Evolutionary conservation across 2,797 vertebrate genomes (phyloP), one percentile per base, ranked within the genome.

Genomic region (Acrocephalus scirpaceus): DNA sequence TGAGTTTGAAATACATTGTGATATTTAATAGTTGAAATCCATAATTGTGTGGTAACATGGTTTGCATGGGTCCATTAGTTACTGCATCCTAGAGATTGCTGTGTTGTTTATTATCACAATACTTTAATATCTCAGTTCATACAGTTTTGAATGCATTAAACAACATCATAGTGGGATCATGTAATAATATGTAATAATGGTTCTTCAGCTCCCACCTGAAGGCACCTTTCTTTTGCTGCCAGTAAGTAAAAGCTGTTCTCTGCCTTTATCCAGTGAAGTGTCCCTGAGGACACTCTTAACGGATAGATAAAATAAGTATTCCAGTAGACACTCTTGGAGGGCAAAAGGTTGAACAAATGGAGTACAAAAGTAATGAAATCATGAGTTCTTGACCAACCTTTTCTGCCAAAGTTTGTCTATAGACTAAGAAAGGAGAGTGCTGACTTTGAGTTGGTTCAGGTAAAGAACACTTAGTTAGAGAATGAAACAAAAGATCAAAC

Each of bases 1-100:
- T 99, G 98, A 97, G 97, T 92, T 72, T 93, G 73, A 93, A 56
- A 85, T 74, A 34, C 23, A 10, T 74, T 50, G 20, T 70, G 62
- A 47, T 90, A 71, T 40, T 83, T 81, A 64, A 34, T 78, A 44
- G 36, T 62, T 82, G 2, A 86, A 86, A 34, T 60, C 45, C 25
- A 14, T 40, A 56, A 44, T 29, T 76, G 45, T 56, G 32, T 10
- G 21, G 11, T 71, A 66, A 50, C 13, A 7, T 51, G 18, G 53
- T 80, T 80, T 91, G 17, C 38, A 25, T 40, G 17, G 16, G 13
- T 15, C 40, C 8, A 15, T 85, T 71, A 75, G 32, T 91, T 84
- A 42, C 26, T 64, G 17, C 7, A 53, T 60, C 19, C 34, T 62
- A 65, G 57, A 69, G 45, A 48, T 10, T 86, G n/a, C 40, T 19